Evolutionary conservation across 1,140 invertebrate genomes (phyloP).

Genomic region (Aphidius ervi): DNA sequence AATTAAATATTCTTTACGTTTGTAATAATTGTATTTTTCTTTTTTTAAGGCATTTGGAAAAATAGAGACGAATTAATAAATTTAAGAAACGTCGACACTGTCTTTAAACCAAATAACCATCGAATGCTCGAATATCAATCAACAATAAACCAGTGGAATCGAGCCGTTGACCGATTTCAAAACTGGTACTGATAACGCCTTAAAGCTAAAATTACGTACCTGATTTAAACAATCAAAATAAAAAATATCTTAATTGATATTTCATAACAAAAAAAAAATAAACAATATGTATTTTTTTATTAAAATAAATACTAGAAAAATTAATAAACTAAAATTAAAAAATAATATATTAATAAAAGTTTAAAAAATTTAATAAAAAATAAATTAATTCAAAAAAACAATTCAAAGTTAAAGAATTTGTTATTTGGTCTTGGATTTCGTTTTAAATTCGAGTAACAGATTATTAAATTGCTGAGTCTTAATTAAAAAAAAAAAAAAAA

Average conservation of each 20-base stretch:
- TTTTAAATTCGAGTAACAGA: no score
- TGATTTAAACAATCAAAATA: not conserved
- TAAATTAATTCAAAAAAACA: no score
- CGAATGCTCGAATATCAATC: constrained; percentile 46
- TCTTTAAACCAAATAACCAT: constrained; percentile 60
- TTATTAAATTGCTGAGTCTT: no score
- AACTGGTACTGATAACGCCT: constrained; percentile 59
- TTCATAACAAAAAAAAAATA: no score
- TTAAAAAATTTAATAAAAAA: no score
- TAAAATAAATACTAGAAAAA: no score
- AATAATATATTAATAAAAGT: no score
- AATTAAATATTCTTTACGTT: not conserved
- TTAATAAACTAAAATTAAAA: no score
- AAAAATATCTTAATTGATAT: not conserved
- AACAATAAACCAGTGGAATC: constrained; percentile 60
- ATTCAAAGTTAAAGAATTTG: no score
- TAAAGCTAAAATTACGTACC: not conserved
- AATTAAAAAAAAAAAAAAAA: no score
- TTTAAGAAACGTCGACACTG: constrained; percentile 57
- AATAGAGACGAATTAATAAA: constrained; percentile 61
- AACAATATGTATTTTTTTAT: no score
- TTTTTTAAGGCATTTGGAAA: constrained; percentile 59
- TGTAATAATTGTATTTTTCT: constrained; percentile 13
- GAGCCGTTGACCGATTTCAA: constrained; percentile 64
- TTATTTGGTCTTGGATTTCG: no score